These are phyloP conservation scores for Aix galericulata DNA, from an alignment of 2,113 vertebrate species.

Conservation along the genomic window DNA sequence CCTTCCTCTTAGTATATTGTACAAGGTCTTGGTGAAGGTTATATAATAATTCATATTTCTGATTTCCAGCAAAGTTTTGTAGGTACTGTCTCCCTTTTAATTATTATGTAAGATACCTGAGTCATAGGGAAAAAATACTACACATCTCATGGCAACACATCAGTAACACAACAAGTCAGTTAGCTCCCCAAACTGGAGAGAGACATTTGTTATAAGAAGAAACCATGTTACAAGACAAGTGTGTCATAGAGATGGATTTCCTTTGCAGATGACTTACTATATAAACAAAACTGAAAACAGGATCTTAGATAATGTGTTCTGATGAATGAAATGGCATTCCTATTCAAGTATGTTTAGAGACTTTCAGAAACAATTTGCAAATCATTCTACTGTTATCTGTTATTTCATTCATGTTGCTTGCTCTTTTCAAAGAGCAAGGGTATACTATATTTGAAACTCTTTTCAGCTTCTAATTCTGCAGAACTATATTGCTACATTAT, in stretches of 20 bases:
- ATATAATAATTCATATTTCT: neutral
- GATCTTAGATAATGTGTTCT: neutral
- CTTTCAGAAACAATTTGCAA: neutral
- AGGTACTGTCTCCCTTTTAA: neutral
- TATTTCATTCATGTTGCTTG: neutral
- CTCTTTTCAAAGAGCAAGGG: neutral
- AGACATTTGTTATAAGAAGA: neutral
- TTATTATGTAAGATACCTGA: neutral
- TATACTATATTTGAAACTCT: neutral
- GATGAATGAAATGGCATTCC: neutral
- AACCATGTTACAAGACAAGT: neutral
- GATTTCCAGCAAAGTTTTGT: neutral
- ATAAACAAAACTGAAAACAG: neutral
- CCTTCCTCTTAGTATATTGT: neutral
- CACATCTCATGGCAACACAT: neutral
- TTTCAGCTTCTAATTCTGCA: slow-evolving; percentile 10
- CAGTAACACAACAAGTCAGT: neutral
- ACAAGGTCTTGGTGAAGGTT: neutral
- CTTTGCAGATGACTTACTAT: neutral
- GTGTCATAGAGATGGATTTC: neutral
- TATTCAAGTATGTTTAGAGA: neutral
- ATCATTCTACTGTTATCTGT: neutral
- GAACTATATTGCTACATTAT: neutral
- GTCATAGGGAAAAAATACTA: neutral
- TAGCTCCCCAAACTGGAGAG: neutral